A percentile compares a stretch with the other conserved stretches of the same genome.
Evolutionary conservation across 64 coral and sea anemone genomes (phyloP).

Genomic region (Montipora cactus): DNA sequence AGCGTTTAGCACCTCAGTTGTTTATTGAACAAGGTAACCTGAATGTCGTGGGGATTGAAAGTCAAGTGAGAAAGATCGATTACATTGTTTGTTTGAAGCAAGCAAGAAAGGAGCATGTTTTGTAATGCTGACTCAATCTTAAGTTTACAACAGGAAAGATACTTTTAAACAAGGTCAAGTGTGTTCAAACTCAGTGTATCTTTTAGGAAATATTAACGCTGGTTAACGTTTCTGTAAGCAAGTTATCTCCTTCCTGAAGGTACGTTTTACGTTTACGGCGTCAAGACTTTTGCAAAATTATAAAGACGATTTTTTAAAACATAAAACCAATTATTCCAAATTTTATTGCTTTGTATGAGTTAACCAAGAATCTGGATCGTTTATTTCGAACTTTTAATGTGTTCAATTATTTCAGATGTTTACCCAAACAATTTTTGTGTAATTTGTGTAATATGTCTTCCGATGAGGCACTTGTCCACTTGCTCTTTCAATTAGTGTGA

Average conservation of each 20-base stretch:
- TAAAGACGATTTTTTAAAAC: not conserved
- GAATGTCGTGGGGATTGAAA: not conserved
- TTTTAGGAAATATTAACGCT: not conserved
- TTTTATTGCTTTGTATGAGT: not conserved
- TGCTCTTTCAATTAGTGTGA: not conserved
- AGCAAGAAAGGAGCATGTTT: not conserved
- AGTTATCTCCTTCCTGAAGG: too few species aligned
- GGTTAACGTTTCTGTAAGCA: not conserved
- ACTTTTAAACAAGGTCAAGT: slow-evolving; percentile 6
- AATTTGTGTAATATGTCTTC: not conserved
- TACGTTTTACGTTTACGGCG: too few species aligned
- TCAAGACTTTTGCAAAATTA: not conserved
- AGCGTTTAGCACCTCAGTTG: slow-evolving; percentile 1
- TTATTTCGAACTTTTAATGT: slow-evolving; percentile 22
- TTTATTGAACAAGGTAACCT: not conserved
- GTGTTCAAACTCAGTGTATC: not conserved
- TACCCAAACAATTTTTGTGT: too few species aligned
- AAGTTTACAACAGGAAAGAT: not conserved
- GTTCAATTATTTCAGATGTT: not conserved
- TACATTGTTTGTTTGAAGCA: not conserved
- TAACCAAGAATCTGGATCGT: not conserved
- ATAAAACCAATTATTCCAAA: not conserved
- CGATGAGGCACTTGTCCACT: not conserved
- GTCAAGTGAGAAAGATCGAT: not conserved
- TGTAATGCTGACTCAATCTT: not conserved